Evolutionary conservation across 1,140 invertebrate genomes (phyloP), one percentile per base, ranked within the genome.

Genomic region (Globodera rostochiensis): DNA sequence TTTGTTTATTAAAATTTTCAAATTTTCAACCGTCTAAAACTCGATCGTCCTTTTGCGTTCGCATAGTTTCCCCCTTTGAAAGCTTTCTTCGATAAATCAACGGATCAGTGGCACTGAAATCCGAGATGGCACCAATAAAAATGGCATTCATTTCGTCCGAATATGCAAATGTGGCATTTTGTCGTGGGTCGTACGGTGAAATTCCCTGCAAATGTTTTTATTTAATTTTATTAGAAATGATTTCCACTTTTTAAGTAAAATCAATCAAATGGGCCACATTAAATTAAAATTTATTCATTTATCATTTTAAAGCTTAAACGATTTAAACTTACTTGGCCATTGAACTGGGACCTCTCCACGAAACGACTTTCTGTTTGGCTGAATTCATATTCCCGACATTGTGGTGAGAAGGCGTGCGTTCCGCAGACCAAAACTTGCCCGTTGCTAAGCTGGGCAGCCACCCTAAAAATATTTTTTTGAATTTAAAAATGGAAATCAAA

Each of bases 351-450:
- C 82, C 77, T 25, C 69, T 85, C 75, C 15, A 74, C 49, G 73
- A 60, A 86, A 50, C 82, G 69, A 47, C 80, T 76, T 46, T 81
- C 85, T 64, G 73, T 50, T 73, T 45, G 53, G 36, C 36, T 69
- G 64, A 70, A 84, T 67, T 86, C 81, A 91, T 95, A 96, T 86
- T 94, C 93, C 53, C 95, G 92, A 91, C 96, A 98, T 91, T 94
- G 93, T 4, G 96, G 96, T 85, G 94, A 94, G 92, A 94, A 97
- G 84, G 95, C 95, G 92, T 97, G 95, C 46, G 96, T 98, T 71
- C 95, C 96, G 91, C 96, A 98, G 49, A 96, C 93, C 84, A 95
- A 92, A 36, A 95, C 92, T 82, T 93, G 92, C 45, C 93, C 93
- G 81, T 94, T 91, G 15, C 93, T 88, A 88, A 92, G 93, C 86